These are phyloP conservation scores for Leptinotarsa rubiginosa DNA, from an alignment of 2,888 invertebrate species.

Conservation along the genomic window DNA sequence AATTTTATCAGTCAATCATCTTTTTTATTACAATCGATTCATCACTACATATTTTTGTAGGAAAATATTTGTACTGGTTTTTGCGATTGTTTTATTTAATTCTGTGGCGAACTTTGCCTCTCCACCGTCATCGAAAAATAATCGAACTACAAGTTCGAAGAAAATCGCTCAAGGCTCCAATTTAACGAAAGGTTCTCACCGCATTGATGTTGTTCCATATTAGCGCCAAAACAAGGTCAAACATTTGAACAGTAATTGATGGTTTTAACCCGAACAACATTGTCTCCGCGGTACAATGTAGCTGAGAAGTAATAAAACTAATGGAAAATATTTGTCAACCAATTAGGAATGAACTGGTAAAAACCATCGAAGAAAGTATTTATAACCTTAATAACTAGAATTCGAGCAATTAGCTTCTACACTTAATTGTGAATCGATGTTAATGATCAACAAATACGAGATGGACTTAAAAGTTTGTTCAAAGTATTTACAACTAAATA, in stretches of 20 bases:
- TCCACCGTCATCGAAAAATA: background rate
- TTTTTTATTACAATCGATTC: no score
- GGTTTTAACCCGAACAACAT: slow-evolving; percentile 33
- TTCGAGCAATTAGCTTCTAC: background rate
- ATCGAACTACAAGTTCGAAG: slow-evolving; percentile 5
- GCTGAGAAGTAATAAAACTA: slow-evolving; percentile 38
- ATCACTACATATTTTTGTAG: no score
- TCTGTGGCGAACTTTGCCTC: background rate
- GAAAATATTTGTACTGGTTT: no score
- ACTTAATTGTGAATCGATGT: slow-evolving; percentile 16
- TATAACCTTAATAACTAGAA: slow-evolving; percentile 13
- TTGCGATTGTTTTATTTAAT: background rate
- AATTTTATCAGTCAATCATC: no score
- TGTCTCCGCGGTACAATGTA: slow-evolving; percentile 31
- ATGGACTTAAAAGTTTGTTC: background rate
- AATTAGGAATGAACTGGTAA: slow-evolving; percentile 28
- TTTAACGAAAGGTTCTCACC: slow-evolving; percentile 14
- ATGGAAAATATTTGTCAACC: slow-evolving; percentile 48
- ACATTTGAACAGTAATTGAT: slow-evolving; percentile 37
- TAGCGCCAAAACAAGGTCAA: slow-evolving; percentile 41
- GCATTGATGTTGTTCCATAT: slow-evolving; percentile 36
- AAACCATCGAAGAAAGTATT: slow-evolving; percentile 5
- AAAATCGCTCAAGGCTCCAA: background rate
- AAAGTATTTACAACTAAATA: background rate
- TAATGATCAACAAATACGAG: background rate